phyloP scores from a whole-genome alignment of 2,888 invertebrate species.

The Chrysolina oricalcia region DNA sequence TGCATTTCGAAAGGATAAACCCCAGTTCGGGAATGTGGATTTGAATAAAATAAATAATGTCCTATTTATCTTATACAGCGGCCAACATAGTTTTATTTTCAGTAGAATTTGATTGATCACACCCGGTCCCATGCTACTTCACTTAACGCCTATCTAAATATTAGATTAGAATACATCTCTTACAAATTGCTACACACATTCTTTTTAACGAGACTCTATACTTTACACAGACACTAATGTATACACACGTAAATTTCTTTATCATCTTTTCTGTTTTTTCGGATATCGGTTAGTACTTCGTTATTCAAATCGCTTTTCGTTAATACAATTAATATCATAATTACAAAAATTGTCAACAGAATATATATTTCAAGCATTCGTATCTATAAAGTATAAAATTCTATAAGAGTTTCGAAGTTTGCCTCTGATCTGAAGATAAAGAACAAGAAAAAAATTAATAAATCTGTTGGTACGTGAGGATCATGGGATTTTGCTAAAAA shows the following conservation, averaged over 20 bases:
- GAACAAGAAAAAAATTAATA: too few relatives aligned
- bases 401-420: too few relatives aligned
- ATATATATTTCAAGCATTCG: too few relatives aligned
- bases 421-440: too few relatives aligned
- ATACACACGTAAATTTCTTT: not conserved
- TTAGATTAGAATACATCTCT: not conserved
- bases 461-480: too few relatives aligned
- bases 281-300: too few relatives aligned
- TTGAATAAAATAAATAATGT: not conserved
- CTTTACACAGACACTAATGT: not conserved
- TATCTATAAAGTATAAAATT: too few relatives aligned
- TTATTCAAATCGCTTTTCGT: too few relatives aligned
- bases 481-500: too few relatives aligned
- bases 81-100: slow-evolving; percentile 24
- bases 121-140: slow-evolving; percentile 37
- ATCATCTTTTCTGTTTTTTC: not conserved
- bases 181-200: not conserved
- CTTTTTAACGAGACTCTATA: not conserved
- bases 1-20: not conserved
- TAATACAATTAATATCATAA: too few relatives aligned
- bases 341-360: too few relatives aligned
- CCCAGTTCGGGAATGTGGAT: not conserved
- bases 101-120: slow-evolving; percentile 37
- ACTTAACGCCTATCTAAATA: slow-evolving; percentile 18
- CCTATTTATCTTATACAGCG: not conserved